These are phyloP conservation scores for Lepidonotus clava DNA, from an alignment of 2,888 invertebrate genomes.

Conservation along the genomic window DNA sequence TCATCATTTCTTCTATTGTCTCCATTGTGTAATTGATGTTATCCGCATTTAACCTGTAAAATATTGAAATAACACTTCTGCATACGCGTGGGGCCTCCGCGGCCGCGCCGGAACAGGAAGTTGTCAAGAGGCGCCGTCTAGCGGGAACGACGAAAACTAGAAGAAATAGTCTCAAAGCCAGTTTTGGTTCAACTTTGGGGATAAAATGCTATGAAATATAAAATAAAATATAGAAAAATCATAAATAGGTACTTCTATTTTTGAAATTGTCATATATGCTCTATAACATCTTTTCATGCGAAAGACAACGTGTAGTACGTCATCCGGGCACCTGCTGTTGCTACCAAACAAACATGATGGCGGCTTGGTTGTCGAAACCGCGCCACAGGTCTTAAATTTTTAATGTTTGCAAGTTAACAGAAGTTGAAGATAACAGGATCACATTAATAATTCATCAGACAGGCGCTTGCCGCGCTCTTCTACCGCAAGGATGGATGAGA, in stretches of 20 bases:
- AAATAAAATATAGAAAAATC: not conserved
- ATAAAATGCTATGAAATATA: not conserved
- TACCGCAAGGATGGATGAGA: conserved; percentile 77
- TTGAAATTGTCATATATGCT: not conserved
- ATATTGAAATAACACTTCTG: too few relatives aligned
- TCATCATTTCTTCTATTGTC: conserved; percentile 71
- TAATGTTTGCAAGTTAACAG: conserved; percentile 31
- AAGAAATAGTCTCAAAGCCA: too few relatives aligned
- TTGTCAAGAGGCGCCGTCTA: too few relatives aligned
- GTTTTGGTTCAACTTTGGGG: not conserved
- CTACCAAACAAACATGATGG: conserved; percentile 53
- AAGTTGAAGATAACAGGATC: not conserved
- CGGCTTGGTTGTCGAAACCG: not conserved
- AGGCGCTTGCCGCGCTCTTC: not conserved
- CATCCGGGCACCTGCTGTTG: conserved; percentile 51
- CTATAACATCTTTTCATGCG: not conserved
- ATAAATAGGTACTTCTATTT: not conserved
- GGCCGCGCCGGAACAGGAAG: too few relatives aligned
- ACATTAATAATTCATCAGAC: not conserved
- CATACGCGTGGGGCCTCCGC: too few relatives aligned
- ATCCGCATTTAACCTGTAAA: too few relatives aligned
- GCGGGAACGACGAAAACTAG: too few relatives aligned
- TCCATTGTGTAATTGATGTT: conserved; percentile 58
- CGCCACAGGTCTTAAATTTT: conserved; percentile 11
- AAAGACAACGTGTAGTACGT: not conserved